Evolutionary conservation across 2,113 vertebrate species (phyloP), one percentile per base, ranked within the genome.

Genomic region (Upupa epops): DNA sequence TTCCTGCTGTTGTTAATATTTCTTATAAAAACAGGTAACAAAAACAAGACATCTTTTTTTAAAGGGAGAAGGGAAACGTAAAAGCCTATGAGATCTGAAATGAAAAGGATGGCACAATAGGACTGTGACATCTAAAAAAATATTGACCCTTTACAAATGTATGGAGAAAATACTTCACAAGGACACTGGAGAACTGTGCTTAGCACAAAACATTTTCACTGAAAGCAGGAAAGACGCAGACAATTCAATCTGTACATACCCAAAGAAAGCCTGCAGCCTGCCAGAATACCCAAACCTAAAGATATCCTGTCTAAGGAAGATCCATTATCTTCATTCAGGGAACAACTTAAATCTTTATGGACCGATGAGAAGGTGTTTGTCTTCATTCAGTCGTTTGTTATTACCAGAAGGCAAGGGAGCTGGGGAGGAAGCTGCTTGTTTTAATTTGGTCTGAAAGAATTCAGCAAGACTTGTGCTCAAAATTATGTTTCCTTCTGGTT

Each of bases 371-470:
- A 88, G 16, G 40, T 56, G 69, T 51, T 88, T 76, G 34, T 65
- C 71, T 93, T 83, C 9, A 1, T 83, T 83, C 64, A 71, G 37
- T 81, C 70, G 49, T 90, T 93, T 90, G 64, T 46, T 78, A 75
- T 92, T 95, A 93, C 51, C 80, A 84, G 83, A 93, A 95, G 83
- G 70, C n/a, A 81, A 84, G 86, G 70, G 77, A 92, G 19, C 40
- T 89, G 34, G 65, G 86, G 70, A 95, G 84, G 77, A 93, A 94
- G 55, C 32, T 79, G 32, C 7, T 72, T 90, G 73, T 91, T 93
- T 96, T 89, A 92, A 90, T 86, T 72, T 78, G 65, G 58, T 58
- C 73, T 94, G 90, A 94, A 90, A 92, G 58, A 92, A 90, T 91
- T 84, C 86, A 86, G 55, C 25, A 83, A 92, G 61, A 83, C 28